phyloP scores from a whole-genome alignment of 2,113 vertebrate genomes.

The Poecilia latipinna region DNA sequence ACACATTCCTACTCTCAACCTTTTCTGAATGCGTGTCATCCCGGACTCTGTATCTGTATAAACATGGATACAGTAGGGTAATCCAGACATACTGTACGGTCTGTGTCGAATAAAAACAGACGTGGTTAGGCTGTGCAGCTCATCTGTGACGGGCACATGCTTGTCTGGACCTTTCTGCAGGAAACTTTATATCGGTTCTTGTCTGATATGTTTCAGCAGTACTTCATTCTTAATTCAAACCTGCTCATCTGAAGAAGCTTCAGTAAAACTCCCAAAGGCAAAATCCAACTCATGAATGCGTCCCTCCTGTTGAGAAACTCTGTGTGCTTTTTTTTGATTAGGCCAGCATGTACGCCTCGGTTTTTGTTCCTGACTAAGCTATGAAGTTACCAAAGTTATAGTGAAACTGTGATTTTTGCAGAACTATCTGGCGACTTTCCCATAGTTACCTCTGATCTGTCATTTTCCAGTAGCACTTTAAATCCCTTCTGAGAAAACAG shows the following conservation, averaged over 20 bases:
- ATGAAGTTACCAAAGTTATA: constrained; percentile 17
- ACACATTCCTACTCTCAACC: constrained; percentile 6
- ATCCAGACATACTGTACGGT: constrained; percentile 32
- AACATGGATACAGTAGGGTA: constrained; percentile 51
- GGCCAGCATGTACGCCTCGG: constrained; percentile 26
- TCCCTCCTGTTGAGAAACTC: constrained; percentile 28
- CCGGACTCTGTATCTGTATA: constrained; percentile 56
- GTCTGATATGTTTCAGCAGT: neutral
- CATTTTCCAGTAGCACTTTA: neutral
- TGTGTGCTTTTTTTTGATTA: constrained; percentile 29
- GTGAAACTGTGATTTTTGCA: constrained; percentile 35
- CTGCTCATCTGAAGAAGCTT: neutral
- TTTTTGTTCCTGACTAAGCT: constrained; percentile 5
- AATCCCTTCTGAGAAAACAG: neutral
- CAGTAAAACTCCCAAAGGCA: neutral
- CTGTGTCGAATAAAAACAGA: constrained; percentile 62
- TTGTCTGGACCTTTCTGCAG: neutral
- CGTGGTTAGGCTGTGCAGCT: constrained; percentile 33
- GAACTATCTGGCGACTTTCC: constrained; percentile 23
- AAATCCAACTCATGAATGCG: neutral
- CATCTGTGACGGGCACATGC: constrained; percentile 25
- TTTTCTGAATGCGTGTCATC: constrained; percentile 10
- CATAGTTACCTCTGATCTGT: neutral
- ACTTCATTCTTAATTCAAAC: neutral
- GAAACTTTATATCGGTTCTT: constrained; percentile 19